Percentiles rank a stretch among this genome's conserved stretches.
Evolutionary conservation across 2,797 vertebrate genomes (phyloP).

Genomic region (Rhynchonycteris naso): DNA sequence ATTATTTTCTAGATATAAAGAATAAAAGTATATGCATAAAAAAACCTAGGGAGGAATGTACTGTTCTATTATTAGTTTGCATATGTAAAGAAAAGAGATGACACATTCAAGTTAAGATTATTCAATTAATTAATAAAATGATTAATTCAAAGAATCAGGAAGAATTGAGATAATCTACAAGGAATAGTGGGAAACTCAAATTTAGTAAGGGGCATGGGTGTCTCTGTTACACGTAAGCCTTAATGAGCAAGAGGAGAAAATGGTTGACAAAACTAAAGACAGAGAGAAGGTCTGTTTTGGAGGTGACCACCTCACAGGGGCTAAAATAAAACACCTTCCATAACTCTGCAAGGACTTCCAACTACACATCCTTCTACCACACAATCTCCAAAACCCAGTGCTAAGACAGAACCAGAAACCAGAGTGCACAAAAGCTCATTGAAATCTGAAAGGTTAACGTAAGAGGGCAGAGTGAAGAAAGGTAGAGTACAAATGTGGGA

Average conservation of each 20-base stretch:
- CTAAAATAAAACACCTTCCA: background rate
- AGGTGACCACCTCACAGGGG: background rate
- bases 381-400: background rate
- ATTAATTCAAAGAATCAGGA: background rate
- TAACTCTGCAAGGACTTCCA: background rate
- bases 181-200: background rate
- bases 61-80: background rate
- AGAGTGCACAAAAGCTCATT: background rate
- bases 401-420: background rate
- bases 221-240: fast-evolving
- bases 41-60: background rate
- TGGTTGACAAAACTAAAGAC: background rate
- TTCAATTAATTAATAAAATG: conserved; percentile 44
- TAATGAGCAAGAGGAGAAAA: background rate
- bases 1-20: background rate
- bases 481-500: too few species aligned
- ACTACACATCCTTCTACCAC: background rate
- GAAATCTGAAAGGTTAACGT: background rate
- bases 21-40: background rate
- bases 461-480: background rate
- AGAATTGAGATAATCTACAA: background rate
- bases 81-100: conserved; percentile 23
- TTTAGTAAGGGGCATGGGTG: background rate
- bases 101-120: background rate
- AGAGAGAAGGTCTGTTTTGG: background rate